phyloP scores from a whole-genome alignment of 53 echinoderm and acorn worm genomes.

The Temnopleurus reevesii region DNA sequence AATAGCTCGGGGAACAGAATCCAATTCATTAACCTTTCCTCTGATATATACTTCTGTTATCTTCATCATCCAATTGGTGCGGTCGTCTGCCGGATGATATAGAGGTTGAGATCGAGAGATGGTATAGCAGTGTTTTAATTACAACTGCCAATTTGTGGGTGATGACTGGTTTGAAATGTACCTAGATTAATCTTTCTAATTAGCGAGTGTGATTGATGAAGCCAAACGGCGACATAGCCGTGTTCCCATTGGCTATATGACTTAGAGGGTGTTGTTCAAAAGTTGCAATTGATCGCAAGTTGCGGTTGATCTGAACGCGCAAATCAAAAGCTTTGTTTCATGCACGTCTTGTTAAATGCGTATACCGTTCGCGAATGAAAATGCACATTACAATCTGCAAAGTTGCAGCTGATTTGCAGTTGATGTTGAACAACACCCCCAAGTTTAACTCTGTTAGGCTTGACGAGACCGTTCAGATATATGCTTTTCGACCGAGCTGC shows the following conservation, averaged over 20 bases:
- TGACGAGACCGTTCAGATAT: too few relatives aligned
- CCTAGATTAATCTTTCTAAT: conserved; percentile 4
- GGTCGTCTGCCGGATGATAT: background rate
- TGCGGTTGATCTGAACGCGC: too few relatives aligned
- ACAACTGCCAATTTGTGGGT: conserved; percentile 6
- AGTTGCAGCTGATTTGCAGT: too few relatives aligned
- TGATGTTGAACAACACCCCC: too few relatives aligned
- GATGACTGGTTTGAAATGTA: conserved; percentile 19
- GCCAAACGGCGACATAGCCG: background rate
- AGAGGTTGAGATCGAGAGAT: background rate
- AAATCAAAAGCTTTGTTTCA: too few relatives aligned
- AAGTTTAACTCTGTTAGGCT: too few relatives aligned
- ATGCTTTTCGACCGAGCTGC: too few relatives aligned
- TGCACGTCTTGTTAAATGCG: background rate
- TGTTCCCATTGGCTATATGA: background rate
- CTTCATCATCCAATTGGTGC: background rate
- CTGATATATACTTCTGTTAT: background rate
- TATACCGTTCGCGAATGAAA: too few relatives aligned
- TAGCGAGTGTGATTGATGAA: background rate
- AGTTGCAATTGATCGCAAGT: too few relatives aligned
- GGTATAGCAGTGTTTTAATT: conserved; percentile 4
- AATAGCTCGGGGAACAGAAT: background rate
- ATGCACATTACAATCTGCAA: too few relatives aligned
- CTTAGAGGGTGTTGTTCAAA: background rate
- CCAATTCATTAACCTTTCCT: background rate